Conservation (phyloP, 64 coral and sea anemone species). For the Exaiptasia diaphana region DNA sequence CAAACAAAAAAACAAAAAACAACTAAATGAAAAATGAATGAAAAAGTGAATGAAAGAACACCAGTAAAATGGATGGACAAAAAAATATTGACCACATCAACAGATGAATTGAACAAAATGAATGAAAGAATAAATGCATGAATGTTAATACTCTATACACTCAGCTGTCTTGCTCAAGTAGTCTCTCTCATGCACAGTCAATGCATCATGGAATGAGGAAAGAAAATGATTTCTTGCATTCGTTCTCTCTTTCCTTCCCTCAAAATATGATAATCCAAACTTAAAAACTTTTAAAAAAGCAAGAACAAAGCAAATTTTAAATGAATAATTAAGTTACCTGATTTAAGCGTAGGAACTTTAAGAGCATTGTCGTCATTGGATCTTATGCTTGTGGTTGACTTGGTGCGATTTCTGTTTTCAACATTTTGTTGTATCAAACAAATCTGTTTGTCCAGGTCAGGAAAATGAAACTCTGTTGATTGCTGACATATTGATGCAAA, state of each 20-base stretch:
- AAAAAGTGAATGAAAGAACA: neutral
- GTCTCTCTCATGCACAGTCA: too few species aligned
- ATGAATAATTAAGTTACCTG: conserved; percentile 55
- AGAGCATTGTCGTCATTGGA: conserved; percentile 33
- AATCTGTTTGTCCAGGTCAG: conserved; percentile 89
- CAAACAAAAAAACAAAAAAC: neutral
- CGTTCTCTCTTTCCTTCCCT: too few species aligned
- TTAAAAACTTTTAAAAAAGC: too few species aligned
- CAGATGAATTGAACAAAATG: too few species aligned
- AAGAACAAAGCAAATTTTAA: too few species aligned
- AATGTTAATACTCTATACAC: too few species aligned
- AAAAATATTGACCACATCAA: neutral
- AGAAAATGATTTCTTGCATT: too few species aligned
- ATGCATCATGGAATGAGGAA: too few species aligned
- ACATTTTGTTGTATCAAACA: conserved; percentile 89
- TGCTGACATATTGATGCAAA: conserved; percentile 93
- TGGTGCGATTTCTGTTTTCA: conserved; percentile 60
- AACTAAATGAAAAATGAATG: too few species aligned
- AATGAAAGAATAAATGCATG: too few species aligned
- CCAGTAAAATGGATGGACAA: neutral
- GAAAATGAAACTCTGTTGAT: conserved; percentile 97
- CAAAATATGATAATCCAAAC: too few species aligned
- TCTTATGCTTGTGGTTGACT: conserved; percentile 22
- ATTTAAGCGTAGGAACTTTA: conserved; percentile 54
- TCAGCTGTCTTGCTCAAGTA: too few species aligned